Evolutionary conservation across 2,113 vertebrate genomes (phyloP), one percentile per base, ranked within the genome.

Genomic region (Nyctibius bracteatus): DNA sequence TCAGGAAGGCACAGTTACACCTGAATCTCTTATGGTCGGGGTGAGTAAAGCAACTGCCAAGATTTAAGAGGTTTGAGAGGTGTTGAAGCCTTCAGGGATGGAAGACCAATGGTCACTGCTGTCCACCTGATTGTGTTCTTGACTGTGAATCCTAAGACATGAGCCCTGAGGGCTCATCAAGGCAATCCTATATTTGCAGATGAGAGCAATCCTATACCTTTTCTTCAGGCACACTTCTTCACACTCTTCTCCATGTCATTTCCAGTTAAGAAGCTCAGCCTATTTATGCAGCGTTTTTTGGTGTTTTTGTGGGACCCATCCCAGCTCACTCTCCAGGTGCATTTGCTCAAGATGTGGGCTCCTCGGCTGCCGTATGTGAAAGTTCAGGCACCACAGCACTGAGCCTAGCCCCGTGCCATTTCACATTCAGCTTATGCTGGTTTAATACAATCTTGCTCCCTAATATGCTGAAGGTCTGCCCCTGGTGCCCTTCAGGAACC

Each of bases 361-460:
- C 25, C 61, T 27, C 1, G 0, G 5, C 61, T 75, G 25, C 1
- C 0, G 16, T 6, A 14, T 21, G 6, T 59, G 62, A 25, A 90
- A 75, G 44, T 37, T 79, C 28, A 61, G 28, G 41, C 0, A 2
- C n/a, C 1, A 2, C 61, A 75, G 30, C 25, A 31, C 58, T 19
- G 37, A 79, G 27, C 22, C 59, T 55, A 94, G 41, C 44, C 63
- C 58, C 0, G 0, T 80, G 58, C 15, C 44, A 72, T 61, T 90
- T 70, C 55, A 70, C 3, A 0, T 68, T 51, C 52, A 33, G n/a
- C 58, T 85, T 81, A 77, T 44, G 22, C 27, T 92, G 61, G 4
- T 81, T 93, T 80, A 81, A 71, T 47, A 86, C 54, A 67, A 93
- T 28, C 23, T 80, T 39, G 12, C 8, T 77, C 49, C 77, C 10